phyloP scores from a whole-genome alignment of 92 coral and sea anemone species.

The Palythoa grandis region DNA sequence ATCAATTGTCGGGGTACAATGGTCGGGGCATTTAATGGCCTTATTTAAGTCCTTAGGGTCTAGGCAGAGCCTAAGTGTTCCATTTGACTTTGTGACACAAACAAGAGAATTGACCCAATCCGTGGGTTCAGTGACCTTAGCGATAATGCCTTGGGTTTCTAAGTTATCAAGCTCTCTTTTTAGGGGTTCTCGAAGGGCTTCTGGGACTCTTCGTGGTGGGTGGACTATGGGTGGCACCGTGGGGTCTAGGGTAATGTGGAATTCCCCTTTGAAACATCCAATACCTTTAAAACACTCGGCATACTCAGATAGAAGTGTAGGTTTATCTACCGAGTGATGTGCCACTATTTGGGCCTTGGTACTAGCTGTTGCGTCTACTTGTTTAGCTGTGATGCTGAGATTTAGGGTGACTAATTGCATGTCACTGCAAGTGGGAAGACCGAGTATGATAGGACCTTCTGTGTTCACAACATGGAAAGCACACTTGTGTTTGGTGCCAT shows the following conservation, averaged over 20 bases:
- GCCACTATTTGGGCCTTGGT: constrained; percentile 8
- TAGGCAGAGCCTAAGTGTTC: constrained; percentile 61
- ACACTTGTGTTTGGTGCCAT: constrained; percentile 43
- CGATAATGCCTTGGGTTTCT: constrained; percentile 66
- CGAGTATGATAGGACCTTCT: constrained; percentile 54
- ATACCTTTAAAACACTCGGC: constrained; percentile 32
- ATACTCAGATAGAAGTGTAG: constrained; percentile 25
- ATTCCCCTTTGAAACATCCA: constrained; percentile 68
- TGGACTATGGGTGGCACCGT: constrained; percentile 64
- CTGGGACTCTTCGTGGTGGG: constrained; percentile 70
- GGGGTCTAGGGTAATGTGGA: constrained; percentile 64
- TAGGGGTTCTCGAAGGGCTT: constrained; percentile 73
- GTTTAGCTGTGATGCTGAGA: constrained; percentile 45
- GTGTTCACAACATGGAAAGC: constrained; percentile 64
- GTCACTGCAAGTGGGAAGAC: constrained; percentile 64
- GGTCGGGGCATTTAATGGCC: constrained; percentile 68
- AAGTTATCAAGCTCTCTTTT: constrained; percentile 64
- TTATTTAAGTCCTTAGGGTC: constrained; percentile 72
- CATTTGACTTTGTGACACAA: constrained; percentile 63
- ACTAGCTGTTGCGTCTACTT: background rate
- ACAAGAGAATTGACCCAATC: constrained; percentile 76
- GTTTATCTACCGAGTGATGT: background rate
- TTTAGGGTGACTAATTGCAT: constrained; percentile 67
- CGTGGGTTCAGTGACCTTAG: constrained; percentile 62
- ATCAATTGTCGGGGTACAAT: constrained; percentile 75